Evolutionary conservation across 2,113 vertebrate species (phyloP), one percentile per base, ranked within the genome.

Genomic region (Psophia crepitans): DNA sequence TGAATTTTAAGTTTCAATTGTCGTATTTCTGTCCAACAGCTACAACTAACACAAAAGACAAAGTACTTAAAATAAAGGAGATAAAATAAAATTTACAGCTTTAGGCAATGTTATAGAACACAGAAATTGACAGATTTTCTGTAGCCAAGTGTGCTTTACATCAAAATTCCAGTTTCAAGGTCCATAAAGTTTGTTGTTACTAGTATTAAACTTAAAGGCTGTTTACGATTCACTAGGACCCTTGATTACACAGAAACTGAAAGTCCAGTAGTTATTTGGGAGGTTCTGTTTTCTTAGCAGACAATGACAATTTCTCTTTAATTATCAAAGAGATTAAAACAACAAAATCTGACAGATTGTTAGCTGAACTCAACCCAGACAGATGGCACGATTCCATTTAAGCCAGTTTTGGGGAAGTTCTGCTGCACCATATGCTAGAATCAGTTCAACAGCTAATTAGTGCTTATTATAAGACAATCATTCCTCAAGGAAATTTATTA

Each of bases 361-460:
- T 95, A 82, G n/a, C 96, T 93, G 81, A 93, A 78, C 48, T 95
- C 35, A 61, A 19, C 46, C 15, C 68, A 93, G 73, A 68, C 46
- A 91, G 85, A 68, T 94, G 89, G 76, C 51, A 78, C 20, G 20
- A 68, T 49, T 76, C 84, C 58, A 84, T 87, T 56, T 61, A 81
- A 96, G 90, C 81, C 26, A 70, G 19, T 91, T 97, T 95, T 57
- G 84, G n/a, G 75, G 78, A 89, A 86, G 39, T 68, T 90, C 49
- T 82, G 85, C 79, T 63, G 43, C 63, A 58, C 88, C 83, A 96
- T 87, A 83, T 95, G 66, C 32, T 76, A 96, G 57, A 94, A 92
- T 93, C 69, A 54, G 61, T 78, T 89, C 92, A 95, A 73, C 18
- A 88, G 70, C 63, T 96, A 96, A 97, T 79, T 95, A 92, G 61